Evolutionary conservation across 2,797 vertebrate species (phyloP).

Genomic region (Scolopax bukidnonensis): DNA sequence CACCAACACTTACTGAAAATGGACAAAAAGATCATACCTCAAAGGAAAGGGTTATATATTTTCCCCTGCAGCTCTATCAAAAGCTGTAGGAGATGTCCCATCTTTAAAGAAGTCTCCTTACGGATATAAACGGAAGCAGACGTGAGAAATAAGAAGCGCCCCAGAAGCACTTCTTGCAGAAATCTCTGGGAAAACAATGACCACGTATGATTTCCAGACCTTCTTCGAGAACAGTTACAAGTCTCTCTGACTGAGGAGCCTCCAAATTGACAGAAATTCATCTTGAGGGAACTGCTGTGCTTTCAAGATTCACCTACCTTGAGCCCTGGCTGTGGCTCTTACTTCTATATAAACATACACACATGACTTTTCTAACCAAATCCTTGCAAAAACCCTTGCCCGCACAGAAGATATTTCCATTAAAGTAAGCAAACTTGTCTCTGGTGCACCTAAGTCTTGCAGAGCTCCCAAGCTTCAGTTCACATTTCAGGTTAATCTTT

Average conservation of each 20-base stretch:
- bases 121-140: not conserved
- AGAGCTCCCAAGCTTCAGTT: slow-evolving; percentile 72
- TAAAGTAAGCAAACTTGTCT: slow-evolving; percentile 61
- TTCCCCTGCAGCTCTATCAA: not conserved
- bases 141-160: not conserved
- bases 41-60: not conserved
- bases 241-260: not conserved
- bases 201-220: not conserved
- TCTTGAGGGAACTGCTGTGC: not conserved
- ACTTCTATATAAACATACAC: not conserved
- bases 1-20: not conserved
- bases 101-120: not conserved
- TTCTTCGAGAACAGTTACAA: not conserved
- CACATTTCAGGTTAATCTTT: slow-evolving; percentile 81
- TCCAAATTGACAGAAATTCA: not conserved
- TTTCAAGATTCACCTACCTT: not conserved
- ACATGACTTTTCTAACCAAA: slow-evolving; percentile 48
- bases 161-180: not conserved
- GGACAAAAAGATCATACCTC: not conserved
- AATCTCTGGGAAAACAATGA: not conserved
- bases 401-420: slow-evolving; percentile 53
- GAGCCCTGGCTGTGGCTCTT: not conserved
- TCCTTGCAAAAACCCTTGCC: slow-evolving; percentile 60
- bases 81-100: not conserved
- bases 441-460: slow-evolving; percentile 66